Base-by-base conservation (phyloP, 2,888 invertebrate genomes). In the Chironomus tentans region DNA sequence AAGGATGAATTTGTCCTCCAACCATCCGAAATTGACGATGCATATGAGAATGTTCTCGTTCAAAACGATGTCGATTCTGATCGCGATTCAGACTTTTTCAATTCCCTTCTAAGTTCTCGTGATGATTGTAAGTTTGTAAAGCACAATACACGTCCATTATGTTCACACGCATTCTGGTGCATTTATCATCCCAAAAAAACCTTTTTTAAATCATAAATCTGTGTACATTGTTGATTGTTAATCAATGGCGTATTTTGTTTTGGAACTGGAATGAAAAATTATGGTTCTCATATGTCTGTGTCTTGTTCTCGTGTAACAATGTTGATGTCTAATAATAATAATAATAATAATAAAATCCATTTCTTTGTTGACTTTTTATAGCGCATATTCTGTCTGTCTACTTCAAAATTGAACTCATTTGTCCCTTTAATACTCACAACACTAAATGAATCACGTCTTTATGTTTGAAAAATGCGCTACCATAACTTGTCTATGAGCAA, bases 1-100 rank as follows among this genome's bases (percentile, higher is more conserved):
- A 77, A 69, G 38, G 77, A 79, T 76, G 78, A 78, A 61, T 79
- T 79, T 77, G 76, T 79, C n/a, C 72, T 78, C 12, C 77, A 78
- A 62, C 21, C 22, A 4, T 46, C 70, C 5, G 74, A 77, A 47
- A 13, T 28, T 1, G 15, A 76, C n/a, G 76, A 76, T n/a, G 70
- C 28, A 10, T 71, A 61, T 28, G 71, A 71, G 21, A 38, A 56
- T n/a, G 69, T 76, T 69, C 28, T 76, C 24, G 18, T 61, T 21
- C 50, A 22, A n/a, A 76, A 76, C 38, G 21, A 50, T 4, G 21
- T 76, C 47, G 61, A 68, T 38, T 6, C 28, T 6, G n/a, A 74
- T 74, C 12, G 22, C 22, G 76, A 76, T 18, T 50, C 22, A 18
- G n/a, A 22, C 6, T 56, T 76, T 28, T 76, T 76, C 22, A 69